Base-by-base conservation (phyloP, 2,797 vertebrate species). In the Poeciliopsis infans region DNA sequence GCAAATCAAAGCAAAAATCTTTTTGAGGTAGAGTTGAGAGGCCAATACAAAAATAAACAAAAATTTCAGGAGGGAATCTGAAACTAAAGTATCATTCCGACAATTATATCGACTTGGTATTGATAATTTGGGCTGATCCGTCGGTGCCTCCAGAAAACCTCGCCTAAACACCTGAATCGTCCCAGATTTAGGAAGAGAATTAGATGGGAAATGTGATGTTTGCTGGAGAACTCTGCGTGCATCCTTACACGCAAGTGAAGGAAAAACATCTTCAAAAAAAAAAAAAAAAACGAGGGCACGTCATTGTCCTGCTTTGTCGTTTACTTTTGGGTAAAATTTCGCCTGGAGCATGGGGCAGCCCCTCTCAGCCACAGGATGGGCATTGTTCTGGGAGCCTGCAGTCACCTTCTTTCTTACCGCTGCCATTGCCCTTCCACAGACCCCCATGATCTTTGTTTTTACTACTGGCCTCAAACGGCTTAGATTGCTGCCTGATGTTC, bases 341-440 rank as follows among this genome's bases (percentile, higher is more conserved):
- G 86, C 80, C 88, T 79, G 79, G 80, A 76, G 76, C 87, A 31
- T 82, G 81, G 85, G 76, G 72, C 83, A 64, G 86, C 92, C 89
- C 86, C 86, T 72, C 78, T 82, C 31, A 75, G 91, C 89, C 90
- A 94, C 90, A 93, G 90, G 84, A 85, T 72, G 74, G 89, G 73
- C 88, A 94, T 94, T 95, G 93, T 95, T 94, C 88, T 87, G 83
- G 72, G 79, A 87, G 92, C 93, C 93, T 89, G 86, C 85, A 91
- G 91, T 89, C 93, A 91, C 92, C 93, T 90, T 91, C 79, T 88
- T 57, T 79, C 85, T 91, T 89, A 88, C 91, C 85, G 86, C 89
- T 88, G 55, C 92, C 92, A 66, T 85, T 83, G 79, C 43, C 77
- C 87, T 71, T 78, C 83, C 78, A 79, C 77, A 20, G 41, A 59